phyloP scores from a whole-genome alignment of 2,888 invertebrate genomes.

The Sicus ferrugineus region DNA sequence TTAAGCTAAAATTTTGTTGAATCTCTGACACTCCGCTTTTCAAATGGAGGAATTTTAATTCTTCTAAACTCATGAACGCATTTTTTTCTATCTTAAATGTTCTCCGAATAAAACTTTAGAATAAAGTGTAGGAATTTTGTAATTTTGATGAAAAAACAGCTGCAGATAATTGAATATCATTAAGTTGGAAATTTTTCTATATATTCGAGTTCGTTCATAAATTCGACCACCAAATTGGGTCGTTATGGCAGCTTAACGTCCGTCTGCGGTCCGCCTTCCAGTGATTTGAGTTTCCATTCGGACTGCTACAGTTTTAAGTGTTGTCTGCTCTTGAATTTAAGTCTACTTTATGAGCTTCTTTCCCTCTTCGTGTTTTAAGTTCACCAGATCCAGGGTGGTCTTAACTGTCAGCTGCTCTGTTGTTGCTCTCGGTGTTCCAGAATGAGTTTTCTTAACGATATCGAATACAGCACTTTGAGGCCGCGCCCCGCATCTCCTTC shows the following conservation, averaged over 20 bases:
- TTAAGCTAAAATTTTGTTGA: too few species aligned
- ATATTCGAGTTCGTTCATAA: conserved; percentile 3
- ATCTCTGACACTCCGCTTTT: too few species aligned
- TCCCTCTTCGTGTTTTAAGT: background rate
- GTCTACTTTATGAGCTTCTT: background rate
- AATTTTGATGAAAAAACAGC: background rate
- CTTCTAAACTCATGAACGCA: too few species aligned
- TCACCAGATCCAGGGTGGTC: conserved; percentile 14
- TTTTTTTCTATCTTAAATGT: too few species aligned
- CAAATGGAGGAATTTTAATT: too few species aligned
- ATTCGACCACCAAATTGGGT: conserved; percentile 4
- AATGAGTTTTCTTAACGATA: background rate
- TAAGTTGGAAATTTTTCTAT: background rate
- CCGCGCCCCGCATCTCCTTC: background rate
- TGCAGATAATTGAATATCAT: conserved; percentile 1
- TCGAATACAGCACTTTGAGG: conserved; percentile 2
- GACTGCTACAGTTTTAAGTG: background rate
- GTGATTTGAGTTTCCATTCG: background rate
- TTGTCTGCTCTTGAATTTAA: conserved; percentile 9
- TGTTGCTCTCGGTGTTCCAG: background rate
- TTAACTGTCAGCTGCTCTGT: conserved; percentile 9
- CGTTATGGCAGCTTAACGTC: background rate
- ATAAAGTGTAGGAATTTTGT: background rate
- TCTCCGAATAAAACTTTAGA: too few species aligned
- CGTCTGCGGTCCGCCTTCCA: background rate